Conservation (phyloP, 1,140 invertebrate genomes). For the Drosophila lacteicornis region DNA sequence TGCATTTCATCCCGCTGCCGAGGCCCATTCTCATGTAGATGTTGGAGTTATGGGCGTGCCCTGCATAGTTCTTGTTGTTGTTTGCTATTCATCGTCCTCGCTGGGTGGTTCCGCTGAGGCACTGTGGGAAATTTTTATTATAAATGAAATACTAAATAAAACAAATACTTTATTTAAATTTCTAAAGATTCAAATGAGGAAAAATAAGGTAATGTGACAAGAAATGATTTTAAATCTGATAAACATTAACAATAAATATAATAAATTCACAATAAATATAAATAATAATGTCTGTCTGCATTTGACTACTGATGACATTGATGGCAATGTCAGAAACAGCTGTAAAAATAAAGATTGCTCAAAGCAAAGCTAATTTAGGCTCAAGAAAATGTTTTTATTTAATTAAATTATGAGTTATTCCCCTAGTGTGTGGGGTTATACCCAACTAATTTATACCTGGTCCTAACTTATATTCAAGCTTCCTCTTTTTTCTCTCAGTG, state of each 20-base stretch:
- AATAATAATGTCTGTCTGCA: too few relatives aligned
- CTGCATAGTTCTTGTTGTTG: slow-evolving; percentile 59
- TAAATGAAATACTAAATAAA: not conserved
- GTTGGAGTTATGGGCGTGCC: slow-evolving; percentile 65
- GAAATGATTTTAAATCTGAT: not conserved
- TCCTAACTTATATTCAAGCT: too few relatives aligned
- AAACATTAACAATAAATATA: not conserved
- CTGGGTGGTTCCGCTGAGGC: slow-evolving; percentile 18
- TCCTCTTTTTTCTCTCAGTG: slow-evolving; percentile 8
- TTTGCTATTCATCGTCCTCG: slow-evolving; percentile 57
- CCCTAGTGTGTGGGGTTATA: too few relatives aligned
- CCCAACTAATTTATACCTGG: too few relatives aligned
- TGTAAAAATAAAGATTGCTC: too few relatives aligned
- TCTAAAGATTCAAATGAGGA: too few relatives aligned
- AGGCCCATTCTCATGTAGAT: slow-evolving; percentile 49
- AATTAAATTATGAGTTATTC: not conserved
- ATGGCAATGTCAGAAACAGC: not conserved
- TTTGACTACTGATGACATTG: not conserved
- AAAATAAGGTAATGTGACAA: not conserved
- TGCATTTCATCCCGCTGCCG: not conserved
- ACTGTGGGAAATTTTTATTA: not conserved
- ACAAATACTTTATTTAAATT: too few relatives aligned
- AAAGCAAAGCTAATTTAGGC: not conserved
- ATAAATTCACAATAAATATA: not conserved
- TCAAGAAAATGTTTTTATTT: not conserved